Evolutionary conservation across 2,797 vertebrate genomes (phyloP).

Genomic region (Coregonus sp.): DNA sequence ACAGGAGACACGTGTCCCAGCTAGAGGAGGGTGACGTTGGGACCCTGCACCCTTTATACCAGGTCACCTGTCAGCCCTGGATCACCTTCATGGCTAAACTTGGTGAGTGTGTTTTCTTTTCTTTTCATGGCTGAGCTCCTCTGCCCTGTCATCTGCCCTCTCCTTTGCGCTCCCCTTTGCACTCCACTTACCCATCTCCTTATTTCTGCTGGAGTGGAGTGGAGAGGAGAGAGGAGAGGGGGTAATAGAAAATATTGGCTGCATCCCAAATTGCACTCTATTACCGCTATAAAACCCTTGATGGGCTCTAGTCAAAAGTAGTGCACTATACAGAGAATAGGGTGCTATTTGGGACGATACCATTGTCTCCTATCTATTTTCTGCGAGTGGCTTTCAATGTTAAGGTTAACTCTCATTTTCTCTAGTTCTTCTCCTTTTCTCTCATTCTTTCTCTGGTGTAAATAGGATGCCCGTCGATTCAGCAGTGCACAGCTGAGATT

Average conservation of each 20-base stretch:
- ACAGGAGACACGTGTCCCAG: conserved; percentile 83
- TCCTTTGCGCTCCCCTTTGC: background rate
- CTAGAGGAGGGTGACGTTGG: conserved; percentile 90
- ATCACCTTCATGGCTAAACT: conserved; percentile 89
- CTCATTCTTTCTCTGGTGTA: background rate
- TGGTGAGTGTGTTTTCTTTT: conserved; percentile 64
- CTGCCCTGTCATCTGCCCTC: conserved; percentile 30
- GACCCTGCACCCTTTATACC: conserved; percentile 85
- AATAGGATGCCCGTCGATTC: conserved; percentile 87
- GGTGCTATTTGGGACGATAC: background rate
- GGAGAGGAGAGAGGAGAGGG: background rate
- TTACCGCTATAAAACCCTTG: background rate
- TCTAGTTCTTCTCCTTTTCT: background rate
- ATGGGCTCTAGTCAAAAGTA: background rate
- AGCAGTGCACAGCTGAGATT: conserved; percentile 85
- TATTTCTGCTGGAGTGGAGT: too few relatives aligned
- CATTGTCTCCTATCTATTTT: background rate
- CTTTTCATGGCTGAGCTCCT: too few relatives aligned
- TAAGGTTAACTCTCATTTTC: background rate
- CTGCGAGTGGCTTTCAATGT: background rate
- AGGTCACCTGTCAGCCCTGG: conserved; percentile 81
- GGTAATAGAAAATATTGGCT: background rate
- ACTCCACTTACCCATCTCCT: too few relatives aligned
- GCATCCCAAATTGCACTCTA: background rate
- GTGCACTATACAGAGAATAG: background rate